Percentiles rank a stretch among this genome's conserved stretches.
Evolutionary conservation across 2,888 invertebrate species (phyloP).

Genomic region (Drosophila eohydei): DNA sequence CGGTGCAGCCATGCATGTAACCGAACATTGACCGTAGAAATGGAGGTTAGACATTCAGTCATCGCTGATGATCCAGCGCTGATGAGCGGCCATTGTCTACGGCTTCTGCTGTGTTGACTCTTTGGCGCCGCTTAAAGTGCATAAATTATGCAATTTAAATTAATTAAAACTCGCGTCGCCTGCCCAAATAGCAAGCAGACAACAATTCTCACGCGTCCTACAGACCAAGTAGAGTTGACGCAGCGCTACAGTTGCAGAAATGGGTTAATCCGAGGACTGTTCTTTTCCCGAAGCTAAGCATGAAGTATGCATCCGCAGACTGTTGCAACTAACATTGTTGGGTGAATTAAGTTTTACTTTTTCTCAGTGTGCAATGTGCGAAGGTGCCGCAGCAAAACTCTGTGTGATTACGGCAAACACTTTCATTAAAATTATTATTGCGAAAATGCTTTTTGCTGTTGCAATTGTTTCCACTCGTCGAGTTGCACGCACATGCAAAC

Average conservation of each 20-base stretch:
- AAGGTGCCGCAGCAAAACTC: conserved; percentile 21
- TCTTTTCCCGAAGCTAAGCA: background rate
- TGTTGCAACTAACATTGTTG: background rate
- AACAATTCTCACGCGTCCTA: conserved; percentile 30
- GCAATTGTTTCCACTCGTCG: conserved; percentile 73
- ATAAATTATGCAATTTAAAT: conserved; percentile 70
- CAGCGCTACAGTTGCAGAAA: conserved; percentile 12
- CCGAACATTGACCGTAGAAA: conserved; percentile 65
- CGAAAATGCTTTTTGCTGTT: conserved; percentile 73
- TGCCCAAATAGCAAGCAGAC: conserved; percentile 24
- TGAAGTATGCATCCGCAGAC: background rate
- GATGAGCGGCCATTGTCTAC: conserved; percentile 74
- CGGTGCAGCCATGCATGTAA: conserved; percentile 75
- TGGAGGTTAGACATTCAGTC: conserved; percentile 31
- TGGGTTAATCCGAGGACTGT: background rate
- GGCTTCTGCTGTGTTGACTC: conserved; percentile 30
- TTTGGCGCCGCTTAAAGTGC: conserved; percentile 49
- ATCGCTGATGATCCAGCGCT: conserved; percentile 37
- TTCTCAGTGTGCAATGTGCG: conserved; percentile 11
- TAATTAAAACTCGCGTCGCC: conserved; percentile 63
- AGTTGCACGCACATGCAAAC: conserved; percentile 51
- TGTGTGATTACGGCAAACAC: conserved; percentile 75
- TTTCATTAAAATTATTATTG: conserved; percentile 81
- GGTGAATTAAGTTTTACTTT: conserved; percentile 6
- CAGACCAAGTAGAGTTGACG: conserved; percentile 3